Evolutionary conservation across 2,888 invertebrate species (phyloP).

Genomic region (Aquatica leii): DNA sequence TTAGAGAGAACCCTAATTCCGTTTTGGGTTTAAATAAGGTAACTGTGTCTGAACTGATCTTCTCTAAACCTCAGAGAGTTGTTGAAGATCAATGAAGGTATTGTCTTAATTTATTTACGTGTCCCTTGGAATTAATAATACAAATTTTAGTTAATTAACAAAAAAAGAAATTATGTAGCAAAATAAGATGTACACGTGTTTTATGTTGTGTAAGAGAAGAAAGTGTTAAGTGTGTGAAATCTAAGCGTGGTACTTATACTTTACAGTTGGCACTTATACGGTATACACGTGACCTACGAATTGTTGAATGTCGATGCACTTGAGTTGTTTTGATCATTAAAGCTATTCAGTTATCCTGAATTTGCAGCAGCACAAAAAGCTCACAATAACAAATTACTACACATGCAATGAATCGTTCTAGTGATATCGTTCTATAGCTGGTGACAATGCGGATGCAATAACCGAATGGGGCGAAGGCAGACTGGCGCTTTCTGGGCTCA

Average conservation of each 20-base stretch:
- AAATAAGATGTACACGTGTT: not conserved
- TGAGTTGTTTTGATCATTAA: conserved; percentile 19
- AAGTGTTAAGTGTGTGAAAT: not conserved
- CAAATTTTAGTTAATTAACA: not conserved
- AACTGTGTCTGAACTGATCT: not conserved
- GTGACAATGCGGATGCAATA: conserved; percentile 49
- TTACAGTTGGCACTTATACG: conserved; percentile 26
- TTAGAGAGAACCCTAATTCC: not conserved
- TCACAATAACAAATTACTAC: conserved; percentile 34
- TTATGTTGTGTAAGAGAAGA: not conserved
- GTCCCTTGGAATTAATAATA: not conserved
- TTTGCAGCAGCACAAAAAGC: conserved; percentile 25
- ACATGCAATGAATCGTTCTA: conserved; percentile 37
- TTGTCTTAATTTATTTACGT: not conserved
- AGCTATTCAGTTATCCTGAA: conserved; percentile 23
- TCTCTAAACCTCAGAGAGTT: conserved; percentile 7
- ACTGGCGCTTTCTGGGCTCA: conserved; percentile 62
- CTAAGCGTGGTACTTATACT: conserved; percentile 1
- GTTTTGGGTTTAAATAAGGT: not conserved
- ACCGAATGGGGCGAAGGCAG: conserved; percentile 59
- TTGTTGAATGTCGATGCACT: conserved; percentile 25
- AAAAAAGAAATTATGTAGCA: not conserved
- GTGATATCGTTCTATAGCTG: conserved; percentile 37
- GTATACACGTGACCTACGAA: conserved; percentile 30
- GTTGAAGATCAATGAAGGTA: conserved; percentile 2